Conservation (phyloP, 2,888 invertebrate species). For the Eugnorisma glareosa region DNA sequence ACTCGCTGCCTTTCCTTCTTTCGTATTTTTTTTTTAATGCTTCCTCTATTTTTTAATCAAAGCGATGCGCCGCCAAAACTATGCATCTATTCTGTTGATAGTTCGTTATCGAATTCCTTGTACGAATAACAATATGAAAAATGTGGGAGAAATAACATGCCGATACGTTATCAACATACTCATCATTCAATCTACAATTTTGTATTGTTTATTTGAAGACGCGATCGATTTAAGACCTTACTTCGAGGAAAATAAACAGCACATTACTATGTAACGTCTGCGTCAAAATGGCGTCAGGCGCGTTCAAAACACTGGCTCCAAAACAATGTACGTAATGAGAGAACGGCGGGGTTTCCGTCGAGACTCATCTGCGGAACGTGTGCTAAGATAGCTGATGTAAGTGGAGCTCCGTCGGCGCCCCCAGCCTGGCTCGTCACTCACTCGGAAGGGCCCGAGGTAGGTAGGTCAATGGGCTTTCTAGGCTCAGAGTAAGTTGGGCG, state of each 20-base stretch:
- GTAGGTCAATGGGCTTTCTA: conserved; percentile 80
- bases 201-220: conserved; percentile 61
- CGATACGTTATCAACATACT: conserved; percentile 68
- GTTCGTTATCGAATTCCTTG: conserved; percentile 63
- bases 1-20: conserved; percentile 8
- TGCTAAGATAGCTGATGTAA: conserved; percentile 70
- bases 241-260: conserved; percentile 58
- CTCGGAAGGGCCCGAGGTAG: conserved; percentile 69
- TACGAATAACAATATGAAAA: conserved; percentile 61
- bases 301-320: conserved; percentile 78
- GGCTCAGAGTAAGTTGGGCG: conserved; percentile 74
- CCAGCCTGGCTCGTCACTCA: conserved; percentile 55
- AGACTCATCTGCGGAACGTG: conserved; percentile 79
- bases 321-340: conserved; percentile 80
- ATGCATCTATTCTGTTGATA: conserved; percentile 49
- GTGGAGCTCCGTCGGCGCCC: conserved; percentile 70
- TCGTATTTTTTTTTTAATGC: conserved; percentile 20
- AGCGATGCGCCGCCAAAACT: conserved; percentile 51
- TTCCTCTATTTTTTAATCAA: conserved; percentile 51
- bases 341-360: conserved; percentile 79
- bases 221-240: conserved; percentile 64
- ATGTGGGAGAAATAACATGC: conserved; percentile 62
- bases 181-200: conserved; percentile 68
- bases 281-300: conserved; percentile 72
- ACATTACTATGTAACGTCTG: conserved; percentile 58